A percentile compares a stretch with the other conserved stretches of the same genome.
Evolutionary conservation across 2,113 vertebrate genomes (phyloP).

Genomic region (Benitochromis conjunctus): DNA sequence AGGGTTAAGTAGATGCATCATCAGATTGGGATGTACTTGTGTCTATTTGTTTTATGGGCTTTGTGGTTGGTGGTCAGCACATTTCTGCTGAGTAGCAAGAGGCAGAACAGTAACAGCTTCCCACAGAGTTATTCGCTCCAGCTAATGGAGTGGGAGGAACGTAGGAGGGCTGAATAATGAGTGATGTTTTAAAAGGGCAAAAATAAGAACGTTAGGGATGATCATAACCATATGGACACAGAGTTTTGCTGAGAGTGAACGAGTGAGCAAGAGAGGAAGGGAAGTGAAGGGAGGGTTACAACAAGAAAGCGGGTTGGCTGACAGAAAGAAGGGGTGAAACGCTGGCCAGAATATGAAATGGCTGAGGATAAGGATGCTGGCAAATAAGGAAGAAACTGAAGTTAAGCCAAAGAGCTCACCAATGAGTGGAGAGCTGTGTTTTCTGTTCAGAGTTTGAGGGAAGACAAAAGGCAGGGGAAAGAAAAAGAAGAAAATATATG

Average conservation of each 20-base stretch:
- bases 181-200: slow-evolving; percentile 52
- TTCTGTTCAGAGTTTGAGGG: slow-evolving; percentile 34
- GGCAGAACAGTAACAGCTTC: slow-evolving; percentile 48
- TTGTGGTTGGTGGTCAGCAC: slow-evolving; percentile 36
- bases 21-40: slow-evolving; percentile 15
- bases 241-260: slow-evolving; percentile 45
- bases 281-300: slow-evolving; percentile 12
- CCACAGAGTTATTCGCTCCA: slow-evolving; percentile 47
- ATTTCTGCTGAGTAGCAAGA: slow-evolving; percentile 67
- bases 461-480: slow-evolving; percentile 7
- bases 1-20: slow-evolving; percentile 19
- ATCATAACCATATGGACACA: slow-evolving; percentile 77
- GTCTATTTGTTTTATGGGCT: slow-evolving; percentile 50
- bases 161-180: slow-evolving; percentile 50
- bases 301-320: neutral
- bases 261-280: slow-evolving; percentile 26
- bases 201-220: slow-evolving; percentile 67
- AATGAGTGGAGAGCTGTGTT: neutral
- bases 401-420: neutral
- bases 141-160: slow-evolving; percentile 52
- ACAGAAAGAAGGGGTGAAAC: neutral
- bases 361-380: neutral
- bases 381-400: neutral
- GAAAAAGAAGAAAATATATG: slow-evolving; percentile 1
- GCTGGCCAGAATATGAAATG: neutral